phyloP scores from a whole-genome alignment of 2,888 invertebrate genomes.

The Anoncus sp. region DNA sequence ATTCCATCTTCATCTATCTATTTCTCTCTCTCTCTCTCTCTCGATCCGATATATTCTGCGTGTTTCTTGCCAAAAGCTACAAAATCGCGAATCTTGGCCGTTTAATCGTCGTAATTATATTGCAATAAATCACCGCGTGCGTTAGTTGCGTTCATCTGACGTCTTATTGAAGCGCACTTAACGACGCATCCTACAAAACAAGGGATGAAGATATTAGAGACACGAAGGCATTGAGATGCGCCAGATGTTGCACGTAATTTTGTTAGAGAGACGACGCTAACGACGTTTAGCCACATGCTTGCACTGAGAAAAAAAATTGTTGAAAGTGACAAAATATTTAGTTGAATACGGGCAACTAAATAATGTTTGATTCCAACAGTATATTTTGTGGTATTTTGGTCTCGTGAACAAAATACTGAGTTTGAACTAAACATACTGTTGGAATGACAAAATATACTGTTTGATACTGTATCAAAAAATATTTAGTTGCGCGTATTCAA shows the following conservation, averaged over 20 bases:
- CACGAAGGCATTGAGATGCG: not conserved
- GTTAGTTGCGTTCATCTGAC: not conserved
- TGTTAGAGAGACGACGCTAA: not conserved
- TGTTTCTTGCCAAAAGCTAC: constrained; percentile 16
- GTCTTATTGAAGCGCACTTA: constrained; percentile 1
- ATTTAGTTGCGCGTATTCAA: too few species aligned
- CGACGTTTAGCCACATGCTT: constrained; percentile 8
- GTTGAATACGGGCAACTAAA: too few species aligned
- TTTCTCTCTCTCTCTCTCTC: not conserved
- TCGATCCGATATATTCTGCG: constrained; percentile 8
- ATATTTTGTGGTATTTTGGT: too few species aligned
- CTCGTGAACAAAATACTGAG: too few species aligned
- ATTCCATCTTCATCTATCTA: not conserved
- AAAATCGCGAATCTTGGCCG: constrained; percentile 2
- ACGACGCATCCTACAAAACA: constrained; percentile 11
- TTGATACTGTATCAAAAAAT: too few species aligned
- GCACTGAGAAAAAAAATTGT: too few species aligned
- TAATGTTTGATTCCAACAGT: too few species aligned
- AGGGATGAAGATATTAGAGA: constrained; percentile 6
- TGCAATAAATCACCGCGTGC: constrained; percentile 8
- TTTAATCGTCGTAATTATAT: constrained; percentile 21
- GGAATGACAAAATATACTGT: too few species aligned
- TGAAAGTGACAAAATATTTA: too few species aligned
- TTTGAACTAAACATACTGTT: too few species aligned
- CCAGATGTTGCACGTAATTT: constrained; percentile 19